These are phyloP conservation scores for Atta colombica DNA, from an alignment of 1,140 invertebrate species.

Conservation along the genomic window DNA sequence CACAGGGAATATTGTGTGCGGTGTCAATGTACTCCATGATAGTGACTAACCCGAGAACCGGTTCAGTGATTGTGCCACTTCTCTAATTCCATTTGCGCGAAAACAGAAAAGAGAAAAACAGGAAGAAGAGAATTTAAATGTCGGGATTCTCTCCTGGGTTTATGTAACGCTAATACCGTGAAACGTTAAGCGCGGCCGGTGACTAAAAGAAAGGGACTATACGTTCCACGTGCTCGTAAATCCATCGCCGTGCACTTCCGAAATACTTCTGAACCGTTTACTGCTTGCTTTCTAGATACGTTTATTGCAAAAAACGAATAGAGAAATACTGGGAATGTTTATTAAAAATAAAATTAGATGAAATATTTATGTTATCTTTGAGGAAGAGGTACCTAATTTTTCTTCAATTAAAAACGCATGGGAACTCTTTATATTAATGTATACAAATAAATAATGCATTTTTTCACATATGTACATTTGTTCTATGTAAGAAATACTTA, in stretches of 20 bases:
- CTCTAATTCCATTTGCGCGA: slow-evolving; percentile 44
- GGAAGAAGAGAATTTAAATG: neutral
- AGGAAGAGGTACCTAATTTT: neutral
- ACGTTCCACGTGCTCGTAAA: neutral
- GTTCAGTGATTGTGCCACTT: slow-evolving; percentile 54
- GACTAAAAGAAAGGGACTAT: neutral
- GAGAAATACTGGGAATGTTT: neutral
- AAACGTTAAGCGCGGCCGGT: neutral
- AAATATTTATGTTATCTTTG: neutral
- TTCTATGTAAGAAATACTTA: neutral
- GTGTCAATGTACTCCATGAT: slow-evolving; percentile 60
- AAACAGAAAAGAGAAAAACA: neutral
- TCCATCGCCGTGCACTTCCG: neutral
- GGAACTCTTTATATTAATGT: neutral
- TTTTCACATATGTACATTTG: neutral
- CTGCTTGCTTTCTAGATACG: neutral
- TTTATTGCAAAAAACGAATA: neutral
- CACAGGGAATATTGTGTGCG: slow-evolving; percentile 33
- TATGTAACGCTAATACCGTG: slow-evolving; percentile 16
- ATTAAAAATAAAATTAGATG: neutral
- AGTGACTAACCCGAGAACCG: slow-evolving; percentile 41
- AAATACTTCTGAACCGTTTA: neutral
- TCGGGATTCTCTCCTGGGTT: neutral
- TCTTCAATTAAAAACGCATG: neutral
- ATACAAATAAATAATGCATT: slow-evolving; percentile 7